These are phyloP conservation scores for Cancer borealis DNA, from an alignment of 2,888 invertebrate species.

Conservation along the genomic window DNA sequence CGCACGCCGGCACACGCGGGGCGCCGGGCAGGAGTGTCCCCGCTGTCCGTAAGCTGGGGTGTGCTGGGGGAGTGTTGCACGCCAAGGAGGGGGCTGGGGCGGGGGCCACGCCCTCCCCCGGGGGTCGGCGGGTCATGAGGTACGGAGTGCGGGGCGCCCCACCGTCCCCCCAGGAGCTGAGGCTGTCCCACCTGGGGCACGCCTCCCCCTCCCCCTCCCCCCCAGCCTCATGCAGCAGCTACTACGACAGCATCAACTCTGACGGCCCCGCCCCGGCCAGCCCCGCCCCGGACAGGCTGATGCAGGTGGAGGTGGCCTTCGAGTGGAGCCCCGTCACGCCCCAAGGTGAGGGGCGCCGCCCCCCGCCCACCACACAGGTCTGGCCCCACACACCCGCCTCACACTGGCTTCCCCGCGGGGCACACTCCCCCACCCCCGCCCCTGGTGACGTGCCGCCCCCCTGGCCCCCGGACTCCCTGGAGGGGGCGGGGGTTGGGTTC, in stretches of 20 bases:
- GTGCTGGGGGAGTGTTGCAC: slow-evolving; percentile 7
- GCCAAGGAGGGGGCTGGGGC: not conserved
- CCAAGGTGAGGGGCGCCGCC: slow-evolving; percentile 46
- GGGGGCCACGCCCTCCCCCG: not conserved
- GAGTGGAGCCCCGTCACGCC: slow-evolving; percentile 66
- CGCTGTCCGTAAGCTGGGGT: not conserved
- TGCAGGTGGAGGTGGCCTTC: slow-evolving; percentile 72
- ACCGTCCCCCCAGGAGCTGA: not conserved
- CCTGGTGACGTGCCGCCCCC: not conserved
- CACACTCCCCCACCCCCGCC: slow-evolving; percentile 16
- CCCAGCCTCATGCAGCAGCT: slow-evolving; percentile 50
- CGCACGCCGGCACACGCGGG: not conserved
- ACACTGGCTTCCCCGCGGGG: slow-evolving; percentile 15
- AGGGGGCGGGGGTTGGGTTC: slow-evolving; percentile 48
- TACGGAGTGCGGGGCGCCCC: not conserved
- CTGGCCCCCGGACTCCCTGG: slow-evolving; percentile 52
- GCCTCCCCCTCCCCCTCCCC: slow-evolving; percentile 17
- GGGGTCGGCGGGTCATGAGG: not conserved
- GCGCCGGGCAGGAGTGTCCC: not conserved
- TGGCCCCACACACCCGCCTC: slow-evolving; percentile 43
- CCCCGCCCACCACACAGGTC: slow-evolving; percentile 58
- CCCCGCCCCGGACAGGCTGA: slow-evolving; percentile 47
- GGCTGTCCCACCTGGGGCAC: slow-evolving; percentile 21
- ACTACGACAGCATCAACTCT: slow-evolving; percentile 69
- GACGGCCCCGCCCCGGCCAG: not conserved